Base-by-base conservation (phyloP, 2,113 vertebrate genomes). In the Mastomys natalensis region DNA sequence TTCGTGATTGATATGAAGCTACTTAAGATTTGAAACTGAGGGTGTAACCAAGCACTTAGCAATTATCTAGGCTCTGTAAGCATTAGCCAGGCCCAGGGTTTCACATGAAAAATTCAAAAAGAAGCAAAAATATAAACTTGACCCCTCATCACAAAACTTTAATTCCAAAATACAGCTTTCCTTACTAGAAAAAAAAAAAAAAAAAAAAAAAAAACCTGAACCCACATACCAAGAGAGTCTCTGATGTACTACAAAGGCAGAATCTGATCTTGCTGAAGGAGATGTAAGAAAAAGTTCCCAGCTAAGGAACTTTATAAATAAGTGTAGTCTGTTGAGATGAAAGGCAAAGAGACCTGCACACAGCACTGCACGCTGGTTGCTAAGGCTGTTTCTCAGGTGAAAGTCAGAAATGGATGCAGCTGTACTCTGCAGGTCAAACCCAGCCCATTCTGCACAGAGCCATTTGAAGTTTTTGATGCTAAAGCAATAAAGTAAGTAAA, bases 11-110 rank as follows among this genome's bases (percentile, higher is more conserved):
- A 73, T 66, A 92, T 10, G 1, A 80, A 81, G 16, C 82, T 95
- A 81, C 80, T 96, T 95, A 92, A 93, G 26, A 64, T 37, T 77
- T 77, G 55, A n/a, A 29, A 73, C 37, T 58, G 48, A 40, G 4
- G 51, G 16, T 55, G 15, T 26, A 43, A 26, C 53, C 40, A 37
- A 73, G 24, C 24, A 55, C 15, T 40, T 40, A 53, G 13, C 37
- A 88, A 51, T 55, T 29, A 55, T 26, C 40, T 40, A 43, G 4
- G 6, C 5, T 70, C 31, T n/a, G 68, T 26, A 24, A 73, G 7
- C 48, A 29, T 55, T n/a, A 72, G 21, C 37, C 13, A 55, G 48
- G 34, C 1, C 34, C 7, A 53, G 24, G 12, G 66, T 29, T 55
- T 55, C 55, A 40, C 29, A 26, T 19, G 51, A 29, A 40, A 73